Conservation (phyloP, 2,113 vertebrate species). For the Electrona antarctica region DNA sequence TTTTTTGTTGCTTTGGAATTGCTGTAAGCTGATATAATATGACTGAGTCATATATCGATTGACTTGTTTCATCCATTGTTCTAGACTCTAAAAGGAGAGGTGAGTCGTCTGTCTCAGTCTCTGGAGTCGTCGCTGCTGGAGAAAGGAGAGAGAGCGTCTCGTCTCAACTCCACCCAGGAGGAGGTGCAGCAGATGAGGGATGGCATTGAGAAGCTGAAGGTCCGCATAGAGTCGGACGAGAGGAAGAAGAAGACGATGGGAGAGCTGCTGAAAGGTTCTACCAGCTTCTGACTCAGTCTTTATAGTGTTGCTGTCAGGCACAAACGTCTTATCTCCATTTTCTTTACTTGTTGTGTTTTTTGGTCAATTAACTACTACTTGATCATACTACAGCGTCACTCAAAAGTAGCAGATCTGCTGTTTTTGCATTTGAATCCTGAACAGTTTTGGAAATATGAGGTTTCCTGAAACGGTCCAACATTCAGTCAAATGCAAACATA, state of each 20-base stretch:
- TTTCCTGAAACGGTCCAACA: no score
- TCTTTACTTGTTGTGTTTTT: no score
- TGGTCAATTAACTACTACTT: no score
- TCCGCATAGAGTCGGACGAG: conserved; percentile 90
- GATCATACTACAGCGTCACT: no score
- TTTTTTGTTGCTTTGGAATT: no score
- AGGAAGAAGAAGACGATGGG: conserved; percentile 78
- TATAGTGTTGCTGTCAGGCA: background rate
- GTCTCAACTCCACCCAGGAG: conserved; percentile 85
- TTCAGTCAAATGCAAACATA: no score
- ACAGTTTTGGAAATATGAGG: no score
- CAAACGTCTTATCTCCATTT: background rate
- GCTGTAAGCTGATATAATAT: no score
- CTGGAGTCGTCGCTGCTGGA: conserved; percentile 84
- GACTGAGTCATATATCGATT: no score
- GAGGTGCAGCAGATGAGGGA: conserved; percentile 83
- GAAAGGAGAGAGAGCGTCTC: conserved; percentile 84
- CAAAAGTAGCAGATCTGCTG: no score
- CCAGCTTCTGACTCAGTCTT: no score
- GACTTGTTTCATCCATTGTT: background rate
- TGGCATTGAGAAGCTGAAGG: conserved; percentile 89
- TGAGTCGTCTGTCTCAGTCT: conserved; percentile 74
- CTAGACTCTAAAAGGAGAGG: conserved; percentile 74
- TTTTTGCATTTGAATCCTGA: no score
- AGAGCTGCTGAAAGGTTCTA: conserved; percentile 79